These are phyloP conservation scores for Rhopalosiphum padi DNA, from an alignment of 1,140 invertebrate genomes.

Conservation along the genomic window DNA sequence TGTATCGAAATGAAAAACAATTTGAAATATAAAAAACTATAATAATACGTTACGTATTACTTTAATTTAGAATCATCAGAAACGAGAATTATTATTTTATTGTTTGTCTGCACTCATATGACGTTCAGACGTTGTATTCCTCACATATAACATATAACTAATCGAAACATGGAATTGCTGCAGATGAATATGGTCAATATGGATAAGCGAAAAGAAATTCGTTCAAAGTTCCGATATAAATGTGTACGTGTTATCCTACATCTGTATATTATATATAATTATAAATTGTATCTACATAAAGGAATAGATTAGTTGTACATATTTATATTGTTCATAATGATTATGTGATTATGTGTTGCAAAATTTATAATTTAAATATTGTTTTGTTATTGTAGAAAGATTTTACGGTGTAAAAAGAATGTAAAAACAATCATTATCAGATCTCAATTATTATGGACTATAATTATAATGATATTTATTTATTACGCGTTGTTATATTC, in stretches of 20 bases:
- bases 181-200: too few relatives aligned
- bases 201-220: too few relatives aligned
- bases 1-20: not conserved
- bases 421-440: too few relatives aligned
- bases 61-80: not conserved
- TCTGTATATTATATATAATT: not conserved
- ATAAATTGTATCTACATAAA: not conserved
- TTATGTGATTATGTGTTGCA: not conserved
- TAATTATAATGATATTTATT: not conserved
- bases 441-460: not conserved
- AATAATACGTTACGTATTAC: too few relatives aligned
- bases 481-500: not conserved
- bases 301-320: too few relatives aligned
- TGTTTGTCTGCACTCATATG: not conserved
- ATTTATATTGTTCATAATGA: not conserved
- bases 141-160: not conserved
- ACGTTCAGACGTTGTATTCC: not conserved
- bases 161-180: not conserved
- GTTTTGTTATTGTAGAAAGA: not conserved
- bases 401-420: too few relatives aligned
- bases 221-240: not conserved
- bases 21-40: not conserved
- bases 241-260: not conserved
- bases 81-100: not conserved
- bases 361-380: not conserved